Evolutionary conservation across 1,140 invertebrate genomes (phyloP), one percentile per base, ranked within the genome.

Genomic region (Listronotus bonariensis): DNA sequence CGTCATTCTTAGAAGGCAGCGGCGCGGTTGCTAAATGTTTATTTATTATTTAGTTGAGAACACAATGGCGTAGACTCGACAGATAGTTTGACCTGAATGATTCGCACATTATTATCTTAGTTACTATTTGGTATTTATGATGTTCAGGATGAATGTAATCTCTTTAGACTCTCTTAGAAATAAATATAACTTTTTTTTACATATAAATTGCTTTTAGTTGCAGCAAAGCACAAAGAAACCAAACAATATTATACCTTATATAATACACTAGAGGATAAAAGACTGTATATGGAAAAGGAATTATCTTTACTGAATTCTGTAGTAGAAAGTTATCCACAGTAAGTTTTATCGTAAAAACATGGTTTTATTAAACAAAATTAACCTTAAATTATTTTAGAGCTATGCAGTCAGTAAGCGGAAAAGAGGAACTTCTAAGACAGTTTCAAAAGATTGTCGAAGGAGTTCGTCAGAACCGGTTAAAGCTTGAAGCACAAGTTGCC

Each of bases 241-340:
- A 98, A 98, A 79, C 94, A 98, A 81, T 97, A 95, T 82, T 98
- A 95, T 76, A 96, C 93, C 31, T 82, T 98, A 54, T 96, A 97
- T 78, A 99, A 99, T 80, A 95, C 92, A 6, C 81, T 98, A n/a
- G 90, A 95, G 77, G 96, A 98, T 81, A 93, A 92, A 5, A 92
- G 93, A 78, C 81, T 91, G 26, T 98, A 97, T 80, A 85, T 97
- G 65, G 89, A 88, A 46, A 97, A 96, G 77, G 96, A 98, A 82
- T 83, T 97, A 41, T 87, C 89, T 17, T 80, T 99, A 41, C 80
- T 98, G 6, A 97, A 98, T 82, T 98, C 95, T 0, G 95, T 98
- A 67, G 86, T 94, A 69, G 94, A 98, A 73, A 95, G 91, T 77
- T 97, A 95, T 82, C 87, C 89, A 67, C 86, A 92, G 92, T 95